Evolutionary conservation across 2,797 vertebrate genomes (phyloP).

Genomic region (Erethizon dorsatum): DNA sequence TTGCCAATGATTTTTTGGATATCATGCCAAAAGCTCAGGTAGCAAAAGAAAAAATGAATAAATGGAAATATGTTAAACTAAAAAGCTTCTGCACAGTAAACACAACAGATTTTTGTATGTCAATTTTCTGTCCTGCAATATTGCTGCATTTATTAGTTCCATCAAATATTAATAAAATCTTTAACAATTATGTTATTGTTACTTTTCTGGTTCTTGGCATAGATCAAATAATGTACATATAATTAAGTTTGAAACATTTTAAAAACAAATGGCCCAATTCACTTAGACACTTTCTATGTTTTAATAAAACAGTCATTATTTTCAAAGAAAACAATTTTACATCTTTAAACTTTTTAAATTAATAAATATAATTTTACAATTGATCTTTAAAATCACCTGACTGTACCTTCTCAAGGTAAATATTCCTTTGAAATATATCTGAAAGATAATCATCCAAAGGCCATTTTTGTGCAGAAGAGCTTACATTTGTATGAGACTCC

Average conservation of each 20-base stretch:
- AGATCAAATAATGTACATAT: neutral
- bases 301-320: neutral
- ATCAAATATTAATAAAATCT: neutral
- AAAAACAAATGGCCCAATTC: neutral
- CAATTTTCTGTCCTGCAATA: neutral
- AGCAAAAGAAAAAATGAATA: neutral
- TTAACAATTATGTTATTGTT: neutral
- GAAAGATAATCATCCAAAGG: neutral
- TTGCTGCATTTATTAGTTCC: neutral
- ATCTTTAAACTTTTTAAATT: neutral
- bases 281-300: neutral
- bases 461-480: neutral
- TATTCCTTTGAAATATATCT: neutral
- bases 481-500: neutral
- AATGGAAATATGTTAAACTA: neutral
- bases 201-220: neutral
- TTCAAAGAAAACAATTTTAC: neutral
- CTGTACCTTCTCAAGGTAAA: neutral
- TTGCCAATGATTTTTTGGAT: neutral
- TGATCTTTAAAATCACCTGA: neutral
- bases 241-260: neutral
- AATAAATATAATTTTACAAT: neutral
- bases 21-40: neutral
- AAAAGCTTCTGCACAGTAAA: neutral
- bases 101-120: neutral